Percentiles rank a stretch among this genome's conserved stretches.
These are phyloP conservation scores for Autographa gamma DNA, from an alignment of 2,888 invertebrate genomes.

Conservation along the genomic window DNA sequence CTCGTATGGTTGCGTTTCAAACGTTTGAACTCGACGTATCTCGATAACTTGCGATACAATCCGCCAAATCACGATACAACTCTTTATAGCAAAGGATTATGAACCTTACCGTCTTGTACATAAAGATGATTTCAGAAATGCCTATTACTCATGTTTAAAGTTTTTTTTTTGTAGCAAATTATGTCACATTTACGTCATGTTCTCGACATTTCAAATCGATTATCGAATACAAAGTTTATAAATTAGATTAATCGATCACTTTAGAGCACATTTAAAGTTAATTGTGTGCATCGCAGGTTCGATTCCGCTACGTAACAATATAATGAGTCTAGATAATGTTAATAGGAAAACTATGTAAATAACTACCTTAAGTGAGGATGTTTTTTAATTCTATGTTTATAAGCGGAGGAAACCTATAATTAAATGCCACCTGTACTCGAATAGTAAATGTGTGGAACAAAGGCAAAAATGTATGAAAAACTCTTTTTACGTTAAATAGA, in stretches of 20 bases:
- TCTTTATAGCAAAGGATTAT: no score
- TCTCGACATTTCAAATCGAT: neutral
- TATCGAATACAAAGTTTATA: neutral
- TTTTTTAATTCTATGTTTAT: constrained; percentile 23
- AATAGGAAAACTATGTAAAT: constrained; percentile 33
- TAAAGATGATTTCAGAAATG: no score
- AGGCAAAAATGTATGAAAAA: neutral
- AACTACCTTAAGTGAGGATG: neutral
- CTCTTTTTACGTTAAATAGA: no score
- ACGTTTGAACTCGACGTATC: constrained; percentile 47
- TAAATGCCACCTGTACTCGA: constrained; percentile 45
- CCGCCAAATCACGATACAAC: no score
- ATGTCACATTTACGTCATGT: neutral
- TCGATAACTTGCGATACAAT: constrained; percentile 36
- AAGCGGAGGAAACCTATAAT: constrained; percentile 38
- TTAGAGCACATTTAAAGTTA: neutral
- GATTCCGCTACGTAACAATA: constrained; percentile 15
- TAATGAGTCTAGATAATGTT: constrained; percentile 15
- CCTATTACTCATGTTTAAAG: no score
- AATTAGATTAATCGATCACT: neutral
- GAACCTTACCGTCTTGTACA: no score
- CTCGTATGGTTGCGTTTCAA: constrained; percentile 48
- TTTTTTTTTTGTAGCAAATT: no score
- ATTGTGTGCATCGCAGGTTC: constrained; percentile 9
- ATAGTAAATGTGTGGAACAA: no score